Evolutionary conservation across 2,113 vertebrate species (phyloP).

Genomic region (Sceloporus tristichus): DNA sequence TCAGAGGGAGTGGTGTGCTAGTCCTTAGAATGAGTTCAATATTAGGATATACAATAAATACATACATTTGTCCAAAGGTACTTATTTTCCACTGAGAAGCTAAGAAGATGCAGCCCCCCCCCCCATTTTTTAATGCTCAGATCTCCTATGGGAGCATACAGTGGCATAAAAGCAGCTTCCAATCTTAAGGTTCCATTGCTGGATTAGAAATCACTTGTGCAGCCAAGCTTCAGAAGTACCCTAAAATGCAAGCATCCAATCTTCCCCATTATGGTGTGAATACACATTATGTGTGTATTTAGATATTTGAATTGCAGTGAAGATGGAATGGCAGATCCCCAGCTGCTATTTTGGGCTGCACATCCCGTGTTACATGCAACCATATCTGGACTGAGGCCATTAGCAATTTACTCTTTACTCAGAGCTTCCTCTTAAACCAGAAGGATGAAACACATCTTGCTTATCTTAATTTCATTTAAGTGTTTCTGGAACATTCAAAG

Average conservation of each 20-base stretch:
- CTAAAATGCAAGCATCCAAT: neutral
- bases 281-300: neutral
- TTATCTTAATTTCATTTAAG: neutral
- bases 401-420: neutral
- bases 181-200: neutral
- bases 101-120: too few species aligned
- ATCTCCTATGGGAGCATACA: too few species aligned
- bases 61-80: neutral
- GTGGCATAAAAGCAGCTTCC: neutral
- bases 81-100: neutral
- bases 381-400: neutral
- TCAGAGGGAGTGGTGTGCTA: too few species aligned
- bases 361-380: neutral
- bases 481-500: conserved; percentile 27
- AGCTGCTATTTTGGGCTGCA: neutral
- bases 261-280: neutral
- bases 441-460: neutral
- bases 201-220: neutral
- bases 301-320: neutral
- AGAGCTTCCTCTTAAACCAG: conserved; percentile 4
- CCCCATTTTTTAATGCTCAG: too few species aligned
- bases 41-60: neutral
- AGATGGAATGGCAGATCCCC: neutral
- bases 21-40: neutral
- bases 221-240: too few species aligned